Evolutionary conservation across 2,113 vertebrate species (phyloP).

Genomic region (Syngnathus scovelli): DNA sequence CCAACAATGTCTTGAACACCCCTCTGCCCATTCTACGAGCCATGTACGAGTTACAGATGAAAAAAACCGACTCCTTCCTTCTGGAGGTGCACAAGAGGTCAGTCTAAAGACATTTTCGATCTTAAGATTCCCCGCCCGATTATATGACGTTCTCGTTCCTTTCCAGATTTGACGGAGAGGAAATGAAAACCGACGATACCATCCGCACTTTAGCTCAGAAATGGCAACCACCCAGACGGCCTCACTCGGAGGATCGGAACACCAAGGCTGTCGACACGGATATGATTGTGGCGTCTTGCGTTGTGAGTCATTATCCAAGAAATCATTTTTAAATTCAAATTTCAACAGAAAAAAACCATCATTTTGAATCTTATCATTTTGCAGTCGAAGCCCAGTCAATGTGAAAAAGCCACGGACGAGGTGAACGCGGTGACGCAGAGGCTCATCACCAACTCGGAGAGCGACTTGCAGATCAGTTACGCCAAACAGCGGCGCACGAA

Average conservation of each 20-base stretch:
- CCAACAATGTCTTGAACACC: conserved; percentile 90
- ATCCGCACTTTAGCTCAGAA: conserved; percentile 88
- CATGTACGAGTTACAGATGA: conserved; percentile 95
- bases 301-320: conserved; percentile 65
- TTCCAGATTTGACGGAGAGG: conserved; percentile 87
- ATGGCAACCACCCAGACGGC: conserved; percentile 83
- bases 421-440: conserved; percentile 87
- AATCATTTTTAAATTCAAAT: not conserved
- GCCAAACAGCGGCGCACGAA: conserved; percentile 92
- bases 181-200: conserved; percentile 87
- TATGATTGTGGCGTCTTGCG: conserved; percentile 87
- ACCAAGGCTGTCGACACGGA: conserved; percentile 91
- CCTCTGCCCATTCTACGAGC: conserved; percentile 91
- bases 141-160: not conserved
- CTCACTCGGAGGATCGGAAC: conserved; percentile 80
- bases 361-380: not conserved
- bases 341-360: not conserved
- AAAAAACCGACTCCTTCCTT: conserved; percentile 91
- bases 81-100: conserved; percentile 93
- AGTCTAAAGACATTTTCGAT: conserved; percentile 1
- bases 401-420: conserved; percentile 86
- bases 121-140: not conserved
- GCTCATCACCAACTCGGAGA: conserved; percentile 90
- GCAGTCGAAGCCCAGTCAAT: conserved; percentile 83
- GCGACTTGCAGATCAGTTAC: conserved; percentile 89